Percentiles rank a stretch among this genome's conserved stretches.
Conservation (phyloP, 2,113 vertebrate species). For the Prochilodus magdalenae region DNA sequence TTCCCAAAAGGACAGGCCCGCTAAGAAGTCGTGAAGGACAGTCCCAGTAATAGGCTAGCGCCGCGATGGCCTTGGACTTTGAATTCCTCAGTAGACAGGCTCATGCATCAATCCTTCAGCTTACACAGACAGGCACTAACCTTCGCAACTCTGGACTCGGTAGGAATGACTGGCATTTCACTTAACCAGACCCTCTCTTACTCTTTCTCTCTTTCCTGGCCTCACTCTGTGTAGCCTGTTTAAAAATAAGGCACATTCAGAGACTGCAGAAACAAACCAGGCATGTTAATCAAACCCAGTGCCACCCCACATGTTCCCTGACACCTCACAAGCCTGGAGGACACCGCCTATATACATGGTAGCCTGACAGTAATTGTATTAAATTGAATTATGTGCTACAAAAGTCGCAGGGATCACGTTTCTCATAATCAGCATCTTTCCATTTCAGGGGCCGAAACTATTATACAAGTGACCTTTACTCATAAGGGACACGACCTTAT, state of each 20-base stretch:
- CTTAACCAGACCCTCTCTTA: constrained; percentile 81
- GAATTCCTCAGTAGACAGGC: constrained; percentile 90
- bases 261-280: constrained; percentile 55
- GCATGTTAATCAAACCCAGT: constrained; percentile 81
- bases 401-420: constrained; percentile 35
- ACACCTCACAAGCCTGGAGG: constrained; percentile 73
- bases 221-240: constrained; percentile 87
- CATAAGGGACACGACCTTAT: background rate
- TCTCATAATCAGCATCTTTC: constrained; percentile 38
- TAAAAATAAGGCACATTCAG: constrained; percentile 89
- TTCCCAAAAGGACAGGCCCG: constrained; percentile 78
- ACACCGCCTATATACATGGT: constrained; percentile 51
- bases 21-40: constrained; percentile 79
- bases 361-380: constrained; percentile 26
- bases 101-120: constrained; percentile 96
- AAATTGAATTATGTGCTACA: constrained; percentile 27
- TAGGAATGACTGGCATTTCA: constrained; percentile 93
- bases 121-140: constrained; percentile 95
- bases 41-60: constrained; percentile 78
- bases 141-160: constrained; percentile 92
- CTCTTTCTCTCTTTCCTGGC: constrained; percentile 57
- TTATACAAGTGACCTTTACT: constrained; percentile 2
- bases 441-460: background rate
- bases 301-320: constrained; percentile 77
- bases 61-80: constrained; percentile 91